phyloP scores from a whole-genome alignment of 1,140 invertebrate genomes.

The Whitmania pigra region DNA sequence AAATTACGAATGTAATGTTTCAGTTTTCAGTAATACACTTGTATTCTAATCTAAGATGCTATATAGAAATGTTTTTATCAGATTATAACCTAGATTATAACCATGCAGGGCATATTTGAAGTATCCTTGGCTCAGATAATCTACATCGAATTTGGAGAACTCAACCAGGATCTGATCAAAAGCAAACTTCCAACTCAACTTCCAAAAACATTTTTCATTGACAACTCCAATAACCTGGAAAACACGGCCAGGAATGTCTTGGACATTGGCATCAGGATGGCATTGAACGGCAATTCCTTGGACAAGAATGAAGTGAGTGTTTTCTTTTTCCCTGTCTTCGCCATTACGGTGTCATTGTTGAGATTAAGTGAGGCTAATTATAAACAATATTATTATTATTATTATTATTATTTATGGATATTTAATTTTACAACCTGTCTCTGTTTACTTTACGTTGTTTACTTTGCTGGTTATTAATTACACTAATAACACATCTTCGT shows the following conservation, averaged over 20 bases:
- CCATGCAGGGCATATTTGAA: constrained; percentile 2
- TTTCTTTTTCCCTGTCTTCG: not conserved
- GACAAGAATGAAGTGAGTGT: constrained; percentile 7
- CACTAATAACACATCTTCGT: too few species aligned
- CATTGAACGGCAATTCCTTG: not conserved
- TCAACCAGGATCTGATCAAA: not conserved
- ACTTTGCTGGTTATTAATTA: too few species aligned
- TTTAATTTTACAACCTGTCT: too few species aligned
- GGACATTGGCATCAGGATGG: not conserved
- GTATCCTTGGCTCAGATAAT: not conserved
- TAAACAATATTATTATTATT: not conserved
- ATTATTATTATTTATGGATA: too few species aligned
- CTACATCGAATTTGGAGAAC: not conserved
- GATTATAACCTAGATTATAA: too few species aligned
- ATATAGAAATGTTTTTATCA: too few species aligned
- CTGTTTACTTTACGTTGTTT: too few species aligned
- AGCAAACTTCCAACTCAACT: not conserved
- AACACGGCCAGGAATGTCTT: not conserved
- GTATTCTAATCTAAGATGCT: too few species aligned
- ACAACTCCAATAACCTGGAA: not conserved
- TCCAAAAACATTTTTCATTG: not conserved
- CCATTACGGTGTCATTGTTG: not conserved
- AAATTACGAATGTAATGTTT: too few species aligned
- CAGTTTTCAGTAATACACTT: too few species aligned
- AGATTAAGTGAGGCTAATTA: not conserved